Evolutionary conservation across 2,888 invertebrate species (phyloP), one percentile per base, ranked within the genome.

Genomic region (Diplazon laetatorius): DNA sequence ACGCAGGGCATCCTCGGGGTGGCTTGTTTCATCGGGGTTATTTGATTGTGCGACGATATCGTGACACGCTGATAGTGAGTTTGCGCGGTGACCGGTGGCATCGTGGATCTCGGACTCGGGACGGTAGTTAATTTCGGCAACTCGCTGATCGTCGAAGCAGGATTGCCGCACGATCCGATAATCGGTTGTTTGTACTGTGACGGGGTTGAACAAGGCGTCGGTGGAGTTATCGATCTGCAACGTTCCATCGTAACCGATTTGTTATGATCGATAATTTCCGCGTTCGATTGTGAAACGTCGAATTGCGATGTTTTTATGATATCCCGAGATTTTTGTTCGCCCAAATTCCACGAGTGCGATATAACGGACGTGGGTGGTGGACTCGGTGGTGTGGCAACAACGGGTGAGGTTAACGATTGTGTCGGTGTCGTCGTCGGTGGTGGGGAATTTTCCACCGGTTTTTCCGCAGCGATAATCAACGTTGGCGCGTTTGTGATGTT

Each of bases 291-390:
- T 0, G 82, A 78, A 0, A 85, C 80, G 1, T 90, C 89, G 1
- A 83, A 70, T 42, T 83, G 85, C 1, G 71, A 84, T 0, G 59
- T 80, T 78, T 48, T 87, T 85, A 71, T 75, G 0, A 84, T 39
- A 0, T 52, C 71, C 18, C 52, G 63, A 92, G 81, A 90, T 85
- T 93, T 93, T 59, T 92, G 92, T 80, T 93, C 93, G 16, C 91
- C 90, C 68, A 93, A 82, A 16, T 92, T 91, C 93, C 93, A 93
- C 0, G 93, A 92, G 66, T 94, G 93, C 70, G 91, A 89, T n/a
- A 94, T 93, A 0, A 94, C 93, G 89, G 82, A 92, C 88, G 42
- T 91, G 75, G 85, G 91, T 83, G 85, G 91, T 83, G 83, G 92
- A 86, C 87, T 92, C 88, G 82, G 85, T 0, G 87, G 70, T 69